Base-by-base conservation (phyloP, 2,797 vertebrate genomes). In the Pangasius sanitwongsei region DNA sequence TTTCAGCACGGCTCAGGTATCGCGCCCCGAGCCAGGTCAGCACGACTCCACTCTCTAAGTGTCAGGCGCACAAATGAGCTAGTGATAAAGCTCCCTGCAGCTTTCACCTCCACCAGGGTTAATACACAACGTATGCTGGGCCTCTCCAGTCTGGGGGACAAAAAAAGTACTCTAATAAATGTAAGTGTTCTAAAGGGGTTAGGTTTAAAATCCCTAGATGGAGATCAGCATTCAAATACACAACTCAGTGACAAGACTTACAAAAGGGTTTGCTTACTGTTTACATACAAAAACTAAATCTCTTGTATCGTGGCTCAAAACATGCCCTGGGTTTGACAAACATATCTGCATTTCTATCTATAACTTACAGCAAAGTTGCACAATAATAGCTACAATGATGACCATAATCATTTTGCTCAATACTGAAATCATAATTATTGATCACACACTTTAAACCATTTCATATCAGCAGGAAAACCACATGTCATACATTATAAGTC, bases 41-140 rank as follows among this genome's bases (percentile, higher is more conserved):
- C 83, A 59, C 59, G 83, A 87, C 89, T 85, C 85, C 48, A 37
- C 84, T 86, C 87, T 88, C 86, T 72, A 89, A 84, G 87, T 90
- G 89, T 89, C 65, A 89, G 72, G 31, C 34, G 41, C 87, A 85
- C 89, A 90, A 88, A 92, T 89, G 81, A 87, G 91, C 48, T 48
- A 41, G 70, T 70, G 85, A 89, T 88, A 89, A 89, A 90, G 87
- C 87, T 78, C 65, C 87, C 55, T 53, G 67, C 61, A 80, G 77
- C 34, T 55, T 85, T 86, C 65, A 85, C 69, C 87, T 86, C 74
- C 89, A 87, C 67, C 8, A 85, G 80, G 82, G 69, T 90, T 83
- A 87, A 91, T 91, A 84, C 55, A 87, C 75, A 91, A 90, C 48
- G 78, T 77, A 89, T 87, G 90, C 74, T 69, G 87, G 75, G 90